phyloP scores from a whole-genome alignment of 2,113 vertebrate species.

The Hippocampus abdominalis region DNA sequence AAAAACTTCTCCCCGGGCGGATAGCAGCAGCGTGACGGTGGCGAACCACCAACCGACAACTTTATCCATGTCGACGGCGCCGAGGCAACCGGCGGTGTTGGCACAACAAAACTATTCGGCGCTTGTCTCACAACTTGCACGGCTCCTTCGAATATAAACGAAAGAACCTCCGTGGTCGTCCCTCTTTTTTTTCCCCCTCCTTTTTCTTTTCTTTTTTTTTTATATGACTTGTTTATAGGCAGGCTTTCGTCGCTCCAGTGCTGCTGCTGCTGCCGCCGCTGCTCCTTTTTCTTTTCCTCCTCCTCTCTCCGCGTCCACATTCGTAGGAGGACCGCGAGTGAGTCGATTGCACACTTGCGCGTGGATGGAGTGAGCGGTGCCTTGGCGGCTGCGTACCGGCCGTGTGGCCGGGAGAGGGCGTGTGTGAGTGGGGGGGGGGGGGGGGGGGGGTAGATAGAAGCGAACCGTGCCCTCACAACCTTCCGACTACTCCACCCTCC shows the following conservation, averaged over 20 bases:
- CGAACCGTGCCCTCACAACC: background rate
- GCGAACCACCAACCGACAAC: slow-evolving; percentile 69
- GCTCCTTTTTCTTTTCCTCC: background rate
- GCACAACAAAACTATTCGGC: slow-evolving; percentile 51
- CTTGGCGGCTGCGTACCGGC: slow-evolving; percentile 32
- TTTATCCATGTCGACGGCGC: slow-evolving; percentile 74
- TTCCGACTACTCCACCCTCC: background rate
- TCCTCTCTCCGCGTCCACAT: slow-evolving; percentile 52
- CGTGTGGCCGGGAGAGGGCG: slow-evolving; percentile 64
- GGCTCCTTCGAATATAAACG: background rate
- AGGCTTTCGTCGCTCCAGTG: slow-evolving; percentile 16
- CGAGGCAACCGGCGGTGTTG: slow-evolving; percentile 54
- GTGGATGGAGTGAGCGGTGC: slow-evolving; percentile 52
- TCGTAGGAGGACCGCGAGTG: slow-evolving; percentile 60
- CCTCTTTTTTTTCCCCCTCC: background rate
- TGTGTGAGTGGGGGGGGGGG: slow-evolving; percentile 17
- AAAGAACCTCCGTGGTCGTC: background rate
- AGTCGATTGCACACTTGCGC: slow-evolving; percentile 66
- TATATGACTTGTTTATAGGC: slow-evolving; percentile 5
- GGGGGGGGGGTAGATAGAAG: background rate
- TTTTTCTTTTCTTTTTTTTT: no score
- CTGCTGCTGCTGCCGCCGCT: slow-evolving; percentile 27
- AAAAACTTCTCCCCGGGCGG: slow-evolving; percentile 70
- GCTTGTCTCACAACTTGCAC: slow-evolving; percentile 42
- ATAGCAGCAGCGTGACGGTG: slow-evolving; percentile 67